Base-by-base conservation (phyloP, 2,113 vertebrate species). In the Chitala chitala region DNA sequence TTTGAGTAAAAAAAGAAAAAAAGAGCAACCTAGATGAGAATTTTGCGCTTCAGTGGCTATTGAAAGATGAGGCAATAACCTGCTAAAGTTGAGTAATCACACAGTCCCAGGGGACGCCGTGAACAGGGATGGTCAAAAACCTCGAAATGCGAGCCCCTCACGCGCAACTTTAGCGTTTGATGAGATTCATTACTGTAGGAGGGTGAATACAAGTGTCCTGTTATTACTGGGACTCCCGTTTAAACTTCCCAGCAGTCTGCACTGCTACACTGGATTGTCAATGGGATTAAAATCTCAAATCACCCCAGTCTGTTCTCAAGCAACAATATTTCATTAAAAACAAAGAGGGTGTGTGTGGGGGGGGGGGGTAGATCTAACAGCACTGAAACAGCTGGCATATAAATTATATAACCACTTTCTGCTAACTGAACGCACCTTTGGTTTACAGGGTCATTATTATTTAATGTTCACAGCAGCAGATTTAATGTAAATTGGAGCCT, bases 31-130 rank as follows among this genome's bases (percentile, higher is more conserved):
- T 93, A 98, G 94, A 98, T 98, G 95, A 96, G 94, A 97, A 98
- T 97, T 95, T 93, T 96, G 93, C 94, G 97, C 95, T 96, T 95
- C 93, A 90, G 90, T 96, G 95, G 93, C 94, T 94, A 95, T 97
- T 97, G 94, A 96, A 95, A 96, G 95, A 99, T 96, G 94, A 98
- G 94, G 95, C 95, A 96, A 96, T 98, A 96, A 96, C 94, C 90
- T 92, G 94, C 92, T 95, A 95, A 96, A 95, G 92, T 94, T 96
- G 94, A 98, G 94, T 97, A 95, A 96, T 98, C 96, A 92, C 93
- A 94, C 92, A 88, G 92, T 98, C 94, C 94, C 94, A 82, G 87
- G 91, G 94, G 94, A 94, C 92, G 90, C 89, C 92, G 94, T 91
- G 91, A 92, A 94, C 94, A 91, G 93, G 93, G 92, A 93, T 94